Evolutionary conservation across 2,888 invertebrate species (phyloP).

Genomic region (Oligia fasciuncula): DNA sequence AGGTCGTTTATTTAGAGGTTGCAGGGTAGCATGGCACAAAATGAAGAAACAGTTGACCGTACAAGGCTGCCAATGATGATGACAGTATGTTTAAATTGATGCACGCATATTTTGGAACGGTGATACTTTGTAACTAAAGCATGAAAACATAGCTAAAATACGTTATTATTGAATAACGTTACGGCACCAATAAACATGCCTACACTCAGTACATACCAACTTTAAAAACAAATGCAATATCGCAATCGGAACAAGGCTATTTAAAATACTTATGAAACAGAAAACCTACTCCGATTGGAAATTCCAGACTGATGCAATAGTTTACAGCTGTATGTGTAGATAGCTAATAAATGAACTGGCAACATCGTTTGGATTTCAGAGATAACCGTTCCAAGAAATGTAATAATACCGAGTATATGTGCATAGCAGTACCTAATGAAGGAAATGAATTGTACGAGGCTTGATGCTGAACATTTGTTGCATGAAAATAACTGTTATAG

Average conservation of each 20-base stretch:
- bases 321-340: background rate
- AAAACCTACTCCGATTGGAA: constrained; percentile 38
- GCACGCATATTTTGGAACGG: background rate
- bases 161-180: background rate
- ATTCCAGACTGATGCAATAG: constrained; percentile 43
- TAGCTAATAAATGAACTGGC: constrained; percentile 1
- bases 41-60: too few species aligned
- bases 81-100: too few species aligned
- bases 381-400: constrained; percentile 6
- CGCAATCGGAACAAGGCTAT: constrained; percentile 37
- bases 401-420: background rate
- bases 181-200: background rate
- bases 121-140: background rate
- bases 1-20: too few species aligned
- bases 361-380: constrained; percentile 6
- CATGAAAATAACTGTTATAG: background rate
- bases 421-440: background rate
- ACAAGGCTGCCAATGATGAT: background rate
- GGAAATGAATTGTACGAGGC: background rate
- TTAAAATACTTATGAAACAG: constrained; percentile 38
- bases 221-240: constrained; percentile 21
- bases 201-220: constrained; percentile 5
- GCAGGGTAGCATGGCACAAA: background rate
- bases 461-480: background rate
- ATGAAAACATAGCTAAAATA: background rate